Evolutionary conservation across 2,888 invertebrate genomes (phyloP).

Genomic region (Camptogramma bilineatum): DNA sequence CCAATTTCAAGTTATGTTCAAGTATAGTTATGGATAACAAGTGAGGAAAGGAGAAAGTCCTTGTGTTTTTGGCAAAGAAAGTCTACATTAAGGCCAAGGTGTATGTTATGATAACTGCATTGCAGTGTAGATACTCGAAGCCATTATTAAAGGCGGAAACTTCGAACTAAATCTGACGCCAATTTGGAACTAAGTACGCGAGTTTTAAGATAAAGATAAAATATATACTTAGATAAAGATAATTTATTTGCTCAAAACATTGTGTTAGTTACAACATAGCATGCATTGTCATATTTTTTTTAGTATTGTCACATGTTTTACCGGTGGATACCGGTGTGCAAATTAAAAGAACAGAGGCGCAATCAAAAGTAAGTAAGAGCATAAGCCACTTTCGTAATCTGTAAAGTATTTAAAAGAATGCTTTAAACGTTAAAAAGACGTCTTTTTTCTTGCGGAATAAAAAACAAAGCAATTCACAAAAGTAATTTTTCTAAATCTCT

Average conservation of each 20-base stretch:
- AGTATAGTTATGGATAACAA: no score
- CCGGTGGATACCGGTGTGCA: no score
- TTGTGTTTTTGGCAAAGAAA: conserved; percentile 26
- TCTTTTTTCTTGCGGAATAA: neutral
- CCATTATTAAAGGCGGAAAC: neutral
- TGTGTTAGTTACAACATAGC: no score
- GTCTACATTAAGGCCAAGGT: conserved; percentile 12
- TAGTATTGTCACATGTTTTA: no score
- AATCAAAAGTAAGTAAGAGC: no score
- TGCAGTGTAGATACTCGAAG: conserved; percentile 12
- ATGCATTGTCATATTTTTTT: no score
- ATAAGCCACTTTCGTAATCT: no score
- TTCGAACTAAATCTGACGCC: neutral
- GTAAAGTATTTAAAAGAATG: neutral
- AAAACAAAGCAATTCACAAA: neutral
- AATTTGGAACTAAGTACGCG: neutral
- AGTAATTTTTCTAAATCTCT: neutral
- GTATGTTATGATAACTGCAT: conserved; percentile 19
- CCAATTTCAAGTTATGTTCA: conserved; percentile 17
- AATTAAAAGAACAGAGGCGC: no score
- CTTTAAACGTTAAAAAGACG: neutral
- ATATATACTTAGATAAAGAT: no score
- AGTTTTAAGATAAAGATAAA: no score
- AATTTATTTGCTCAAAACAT: no score
- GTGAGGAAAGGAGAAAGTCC: conserved; percentile 22